These are phyloP conservation scores for Agelaius phoeniceus DNA, from an alignment of 2,113 vertebrate species.

Conservation along the genomic window DNA sequence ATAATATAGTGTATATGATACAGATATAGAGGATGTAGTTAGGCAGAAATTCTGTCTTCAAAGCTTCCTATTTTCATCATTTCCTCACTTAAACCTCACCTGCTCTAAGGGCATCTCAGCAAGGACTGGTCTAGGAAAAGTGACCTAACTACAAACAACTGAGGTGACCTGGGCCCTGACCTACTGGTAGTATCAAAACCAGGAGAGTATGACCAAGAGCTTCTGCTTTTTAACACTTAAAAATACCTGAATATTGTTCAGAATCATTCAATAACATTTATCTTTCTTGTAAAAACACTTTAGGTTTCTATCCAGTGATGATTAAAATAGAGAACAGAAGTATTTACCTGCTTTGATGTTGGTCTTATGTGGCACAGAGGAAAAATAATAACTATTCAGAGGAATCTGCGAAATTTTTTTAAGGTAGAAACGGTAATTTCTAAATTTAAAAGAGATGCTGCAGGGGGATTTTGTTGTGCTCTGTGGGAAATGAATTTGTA, in stretches of 20 bases:
- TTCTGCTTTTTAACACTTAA: not conserved
- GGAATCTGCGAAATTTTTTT: not conserved
- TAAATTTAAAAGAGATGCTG: too few species aligned
- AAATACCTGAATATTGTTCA: not conserved
- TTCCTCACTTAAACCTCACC: not conserved
- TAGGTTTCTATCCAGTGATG: not conserved
- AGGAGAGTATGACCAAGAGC: not conserved
- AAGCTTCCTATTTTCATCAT: not conserved
- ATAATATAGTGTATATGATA: too few species aligned
- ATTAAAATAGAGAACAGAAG: not conserved
- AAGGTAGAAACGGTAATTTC: accelerated
- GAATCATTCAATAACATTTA: not conserved
- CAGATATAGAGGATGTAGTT: not conserved
- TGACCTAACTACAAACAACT: not conserved
- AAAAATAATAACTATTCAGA: not conserved
- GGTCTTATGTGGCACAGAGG: accelerated
- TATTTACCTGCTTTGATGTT: not conserved
- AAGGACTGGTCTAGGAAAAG: not conserved
- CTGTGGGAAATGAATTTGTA: not conserved
- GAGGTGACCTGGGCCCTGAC: not conserved
- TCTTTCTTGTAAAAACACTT: not conserved
- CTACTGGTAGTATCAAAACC: not conserved
- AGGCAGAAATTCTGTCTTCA: not conserved
- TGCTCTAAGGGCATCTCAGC: not conserved
- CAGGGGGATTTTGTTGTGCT: not conserved